Conservation (phyloP, 2,888 invertebrate genomes). For the Leptodirus hochenwartii region DNA sequence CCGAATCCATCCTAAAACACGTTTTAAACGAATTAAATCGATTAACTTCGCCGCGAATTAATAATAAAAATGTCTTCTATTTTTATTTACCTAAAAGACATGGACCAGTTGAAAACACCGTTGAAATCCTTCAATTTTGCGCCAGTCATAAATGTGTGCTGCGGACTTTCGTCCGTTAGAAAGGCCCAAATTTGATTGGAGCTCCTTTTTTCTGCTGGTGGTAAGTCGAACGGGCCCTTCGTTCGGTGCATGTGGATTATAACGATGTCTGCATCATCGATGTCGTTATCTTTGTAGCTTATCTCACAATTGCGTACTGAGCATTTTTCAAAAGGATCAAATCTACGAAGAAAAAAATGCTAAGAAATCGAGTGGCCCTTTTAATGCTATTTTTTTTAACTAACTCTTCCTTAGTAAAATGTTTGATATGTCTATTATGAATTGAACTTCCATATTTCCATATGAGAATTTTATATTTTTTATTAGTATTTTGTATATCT, state of each 20-base stretch:
- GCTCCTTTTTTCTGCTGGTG: conserved; percentile 30
- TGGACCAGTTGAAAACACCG: conserved; percentile 53
- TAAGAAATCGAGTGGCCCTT: neutral
- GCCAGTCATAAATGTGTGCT: conserved; percentile 33
- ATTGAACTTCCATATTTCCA: conserved; percentile 40
- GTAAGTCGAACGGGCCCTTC: conserved; percentile 30
- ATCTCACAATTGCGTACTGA: conserved; percentile 43
- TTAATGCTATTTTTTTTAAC: conserved; percentile 8
- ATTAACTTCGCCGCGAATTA: conserved; percentile 1
- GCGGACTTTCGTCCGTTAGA: conserved; percentile 48
- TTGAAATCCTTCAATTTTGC: conserved; percentile 29
- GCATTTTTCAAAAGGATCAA: conserved; percentile 36
- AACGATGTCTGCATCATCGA: conserved; percentile 42
- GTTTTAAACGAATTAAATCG: conserved; percentile 6
- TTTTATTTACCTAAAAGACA: conserved; percentile 39
- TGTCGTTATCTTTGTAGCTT: conserved; percentile 31
- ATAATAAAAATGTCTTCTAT: neutral
- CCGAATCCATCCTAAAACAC: conserved; percentile 38
- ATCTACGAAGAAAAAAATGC: conserved; percentile 12
- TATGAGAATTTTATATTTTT: conserved; percentile 32
- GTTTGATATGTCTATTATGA: conserved; percentile 34
- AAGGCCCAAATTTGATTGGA: conserved; percentile 48
- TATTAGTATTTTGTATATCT: conserved; percentile 13
- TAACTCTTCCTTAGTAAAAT: conserved; percentile 27
- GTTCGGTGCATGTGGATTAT: conserved; percentile 37